Evolutionary conservation across 2,797 vertebrate genomes (phyloP).

Genomic region (Dendrocincla fuliginosa): DNA sequence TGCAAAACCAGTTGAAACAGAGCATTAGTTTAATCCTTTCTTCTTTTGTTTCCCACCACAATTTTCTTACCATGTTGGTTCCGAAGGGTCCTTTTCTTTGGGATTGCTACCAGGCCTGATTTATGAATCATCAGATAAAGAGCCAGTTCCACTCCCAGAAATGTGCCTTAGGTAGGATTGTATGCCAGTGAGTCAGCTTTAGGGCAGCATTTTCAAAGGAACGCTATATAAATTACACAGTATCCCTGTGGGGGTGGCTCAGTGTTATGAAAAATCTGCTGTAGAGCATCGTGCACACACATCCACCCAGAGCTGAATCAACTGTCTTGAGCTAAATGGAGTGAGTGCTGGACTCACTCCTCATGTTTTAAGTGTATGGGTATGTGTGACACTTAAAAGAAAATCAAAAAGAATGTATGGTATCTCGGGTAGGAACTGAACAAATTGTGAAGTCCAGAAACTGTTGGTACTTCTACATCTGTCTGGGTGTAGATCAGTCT

Average conservation of each 20-base stretch:
- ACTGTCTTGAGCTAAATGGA: background rate
- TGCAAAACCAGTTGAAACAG: conserved; percentile 36
- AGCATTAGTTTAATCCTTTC: conserved; percentile 12
- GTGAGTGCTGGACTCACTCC: background rate
- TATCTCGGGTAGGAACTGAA: background rate
- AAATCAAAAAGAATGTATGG: background rate
- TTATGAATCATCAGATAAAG: conserved; percentile 60
- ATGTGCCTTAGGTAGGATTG: conserved; percentile 32
- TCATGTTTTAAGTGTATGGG: background rate
- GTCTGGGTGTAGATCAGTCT: background rate
- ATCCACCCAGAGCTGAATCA: conserved; percentile 5
- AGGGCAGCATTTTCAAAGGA: conserved; percentile 49
- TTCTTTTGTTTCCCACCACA: background rate
- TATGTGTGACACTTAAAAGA: background rate
- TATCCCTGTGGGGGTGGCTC: background rate
- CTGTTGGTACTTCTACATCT: accelerated
- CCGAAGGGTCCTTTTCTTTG: background rate
- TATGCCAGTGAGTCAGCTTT: conserved; percentile 47
- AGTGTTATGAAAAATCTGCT: conserved; percentile 14
- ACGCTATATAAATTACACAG: conserved; percentile 21
- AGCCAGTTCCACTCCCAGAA: conserved; percentile 34
- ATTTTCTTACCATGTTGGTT: background rate
- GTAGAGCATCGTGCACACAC: background rate
- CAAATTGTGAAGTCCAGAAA: background rate
- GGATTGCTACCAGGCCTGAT: background rate